Conservation (phyloP, 1,140 invertebrate species). For the Drosophila sp. region DNA sequence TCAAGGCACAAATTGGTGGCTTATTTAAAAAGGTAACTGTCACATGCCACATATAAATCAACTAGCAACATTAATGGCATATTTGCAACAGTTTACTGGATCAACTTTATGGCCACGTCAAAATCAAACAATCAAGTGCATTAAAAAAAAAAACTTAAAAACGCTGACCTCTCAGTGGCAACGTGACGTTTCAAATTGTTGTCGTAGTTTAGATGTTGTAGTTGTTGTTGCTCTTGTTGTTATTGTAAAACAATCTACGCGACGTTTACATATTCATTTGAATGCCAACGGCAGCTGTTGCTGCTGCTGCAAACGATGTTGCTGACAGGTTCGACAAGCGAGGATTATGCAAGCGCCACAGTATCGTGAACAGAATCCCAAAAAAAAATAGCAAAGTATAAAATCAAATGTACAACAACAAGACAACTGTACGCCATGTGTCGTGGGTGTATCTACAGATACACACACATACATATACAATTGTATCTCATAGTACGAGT, state of each 20-base stretch:
- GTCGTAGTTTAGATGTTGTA: conserved; percentile 19
- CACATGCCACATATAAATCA: conserved; percentile 47
- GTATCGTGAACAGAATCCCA: conserved; percentile 31
- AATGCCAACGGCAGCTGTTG: conserved; percentile 77
- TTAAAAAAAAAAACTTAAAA: conserved; percentile 44
- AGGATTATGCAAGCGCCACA: conserved; percentile 78
- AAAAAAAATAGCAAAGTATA: conserved; percentile 25
- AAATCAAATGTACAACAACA: conserved; percentile 50
- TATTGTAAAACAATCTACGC: conserved; percentile 59
- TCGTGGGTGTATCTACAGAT: conserved; percentile 45
- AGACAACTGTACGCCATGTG: conserved; percentile 61
- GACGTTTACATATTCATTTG: conserved; percentile 78
- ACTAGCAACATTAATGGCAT: conserved; percentile 26
- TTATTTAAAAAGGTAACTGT: too few relatives aligned
- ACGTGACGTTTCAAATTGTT: conserved; percentile 35
- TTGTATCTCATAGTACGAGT: conserved; percentile 45
- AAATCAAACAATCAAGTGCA: conserved; percentile 30
- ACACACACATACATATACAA: neutral
- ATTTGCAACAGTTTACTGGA: conserved; percentile 24
- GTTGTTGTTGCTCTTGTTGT: neutral
- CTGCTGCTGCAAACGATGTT: conserved; percentile 34
- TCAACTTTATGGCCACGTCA: conserved; percentile 41
- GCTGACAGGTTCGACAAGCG: conserved; percentile 77
- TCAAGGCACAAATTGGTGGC: too few relatives aligned
- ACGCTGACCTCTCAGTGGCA: conserved; percentile 47